Base-by-base conservation (phyloP, 2,113 vertebrate genomes). In the Epinephelus lanceolatus region DNA sequence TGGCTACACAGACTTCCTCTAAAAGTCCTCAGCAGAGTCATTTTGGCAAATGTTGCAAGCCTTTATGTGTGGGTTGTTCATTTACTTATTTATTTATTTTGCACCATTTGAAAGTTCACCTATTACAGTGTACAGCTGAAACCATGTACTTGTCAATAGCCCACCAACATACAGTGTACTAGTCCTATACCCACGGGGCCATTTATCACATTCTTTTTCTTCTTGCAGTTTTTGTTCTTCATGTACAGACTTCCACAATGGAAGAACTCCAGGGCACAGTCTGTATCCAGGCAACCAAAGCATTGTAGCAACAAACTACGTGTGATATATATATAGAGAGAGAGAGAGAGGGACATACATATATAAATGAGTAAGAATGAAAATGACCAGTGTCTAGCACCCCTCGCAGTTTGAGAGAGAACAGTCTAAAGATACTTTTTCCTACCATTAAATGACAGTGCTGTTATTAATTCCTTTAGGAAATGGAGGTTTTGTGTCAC, bases 401-500 rank as follows among this genome's bases (percentile, higher is more conserved):
- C 60, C 23, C 17, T 25, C 25, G 11, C 13, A 62, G 30, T 69
- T 72, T 55, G 21, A 53, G 19, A 55, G 14, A 68, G 59, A 59
- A 75, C 17, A 61, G 65, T 65, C 19, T 74, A 21, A 14, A 79
- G 45, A 59, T 76, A 74, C 79, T 86, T 89, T 90, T 95, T 56
- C 90, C 71, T 53, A 8, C 83, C 93, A 86, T 95, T 93, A 95
- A 95, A 95, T 95, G 95, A 95, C 93, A 93, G 88, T 51, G 60
- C 73, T 71, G 73, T 94, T 94, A 95, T 95, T 94, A 93, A 94
- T 92, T 89, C 84, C 90, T 83, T 95, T 73, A 89, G 93, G 93
- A 95, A 95, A 91, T 92, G 55, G 93, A 94, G 94, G 89, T 87
- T 92, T 93, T 85, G 94, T 95, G 89, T 90, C 94, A 94, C 92